Conservation (phyloP, 2,888 invertebrate genomes). For the Amphimallon solstitiale region DNA sequence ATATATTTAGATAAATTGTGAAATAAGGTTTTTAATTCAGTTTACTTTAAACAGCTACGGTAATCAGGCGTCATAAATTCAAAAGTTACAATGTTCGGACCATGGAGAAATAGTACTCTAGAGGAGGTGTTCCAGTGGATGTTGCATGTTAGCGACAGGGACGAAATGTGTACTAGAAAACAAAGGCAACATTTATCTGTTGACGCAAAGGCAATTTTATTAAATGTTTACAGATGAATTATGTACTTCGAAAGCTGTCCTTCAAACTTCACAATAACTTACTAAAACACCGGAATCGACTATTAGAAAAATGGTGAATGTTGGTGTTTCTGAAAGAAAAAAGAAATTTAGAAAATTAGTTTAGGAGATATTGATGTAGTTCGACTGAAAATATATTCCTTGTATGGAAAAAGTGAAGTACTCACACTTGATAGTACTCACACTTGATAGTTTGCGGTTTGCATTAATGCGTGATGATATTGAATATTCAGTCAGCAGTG, state of each 20-base stretch:
- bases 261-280: too few species aligned
- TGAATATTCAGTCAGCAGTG: not conserved
- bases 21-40: too few species aligned
- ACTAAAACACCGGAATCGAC: not conserved
- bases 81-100: not conserved
- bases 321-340: not conserved
- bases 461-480: not conserved
- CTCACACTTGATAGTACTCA: too few species aligned
- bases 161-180: too few species aligned
- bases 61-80: not conserved
- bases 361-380: too few species aligned
- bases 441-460: not conserved
- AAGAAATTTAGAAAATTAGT: not conserved
- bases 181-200: not conserved
- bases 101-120: not conserved
- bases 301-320: not conserved
- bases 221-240: not conserved
- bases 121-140: too few species aligned
- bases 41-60: too few species aligned
- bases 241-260: not conserved
- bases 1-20: too few species aligned
- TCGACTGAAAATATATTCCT: not conserved
- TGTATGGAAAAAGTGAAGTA: too few species aligned
- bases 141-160: too few species aligned
- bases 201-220: not conserved